A percentile compares a stretch with the other conserved stretches of the same genome.
phyloP scores from a whole-genome alignment of 2,888 invertebrate genomes.

The Epistrophella euchroma region DNA sequence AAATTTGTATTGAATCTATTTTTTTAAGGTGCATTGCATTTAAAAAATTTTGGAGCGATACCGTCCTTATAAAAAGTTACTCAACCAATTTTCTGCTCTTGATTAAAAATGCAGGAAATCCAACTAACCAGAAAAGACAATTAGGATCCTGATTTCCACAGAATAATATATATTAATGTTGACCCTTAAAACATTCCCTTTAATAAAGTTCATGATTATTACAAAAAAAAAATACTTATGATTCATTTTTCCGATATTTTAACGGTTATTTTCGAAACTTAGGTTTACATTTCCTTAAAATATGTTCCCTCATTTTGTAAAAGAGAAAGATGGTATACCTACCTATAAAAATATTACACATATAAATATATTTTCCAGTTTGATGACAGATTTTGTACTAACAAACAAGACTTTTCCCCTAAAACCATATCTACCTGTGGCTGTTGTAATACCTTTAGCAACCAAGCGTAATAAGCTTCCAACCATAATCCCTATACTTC shows the following conservation, averaged over 20 bases:
- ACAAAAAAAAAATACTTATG: background rate
- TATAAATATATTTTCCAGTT: background rate
- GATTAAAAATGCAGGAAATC: no score
- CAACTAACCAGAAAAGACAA: no score
- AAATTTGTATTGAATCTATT: no score
- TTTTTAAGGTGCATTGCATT: no score
- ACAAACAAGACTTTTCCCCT: conserved; percentile 2
- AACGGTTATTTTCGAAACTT: background rate
- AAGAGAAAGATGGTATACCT: background rate
- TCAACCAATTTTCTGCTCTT: no score
- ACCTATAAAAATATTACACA: background rate
- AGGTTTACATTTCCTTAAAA: background rate
- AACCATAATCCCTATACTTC: conserved; percentile 45
- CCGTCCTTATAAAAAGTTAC: no score
- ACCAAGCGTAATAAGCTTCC: conserved; percentile 20
- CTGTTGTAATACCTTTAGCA: conserved; percentile 31
- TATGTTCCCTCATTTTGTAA: background rate
- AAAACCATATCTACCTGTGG: conserved; percentile 29
- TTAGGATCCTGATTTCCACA: no score
- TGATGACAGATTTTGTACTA: conserved; percentile 4
- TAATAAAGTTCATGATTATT: no score
- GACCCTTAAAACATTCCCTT: background rate
- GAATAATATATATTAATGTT: background rate
- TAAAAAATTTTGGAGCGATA: no score
- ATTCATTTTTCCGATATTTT: background rate